phyloP scores from a whole-genome alignment of 2,888 invertebrate species.

The Bhutanitis thaidina region DNA sequence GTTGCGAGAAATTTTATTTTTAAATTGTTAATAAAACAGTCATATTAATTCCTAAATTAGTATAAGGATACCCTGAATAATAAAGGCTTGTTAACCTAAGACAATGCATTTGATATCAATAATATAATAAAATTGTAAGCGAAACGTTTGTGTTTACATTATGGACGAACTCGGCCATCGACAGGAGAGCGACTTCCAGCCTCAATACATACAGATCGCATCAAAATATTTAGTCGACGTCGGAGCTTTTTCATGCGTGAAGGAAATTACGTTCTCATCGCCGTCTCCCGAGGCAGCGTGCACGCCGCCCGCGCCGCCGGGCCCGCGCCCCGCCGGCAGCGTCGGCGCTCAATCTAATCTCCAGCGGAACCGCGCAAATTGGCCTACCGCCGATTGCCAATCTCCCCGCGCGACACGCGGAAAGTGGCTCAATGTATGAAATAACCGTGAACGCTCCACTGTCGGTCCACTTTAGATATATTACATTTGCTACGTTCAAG shows the following conservation, averaged over 20 bases:
- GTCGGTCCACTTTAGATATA: slow-evolving; percentile 18
- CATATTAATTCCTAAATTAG: no score
- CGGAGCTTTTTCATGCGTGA: not conserved
- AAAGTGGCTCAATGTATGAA: slow-evolving; percentile 28
- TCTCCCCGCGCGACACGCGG: slow-evolving; percentile 22
- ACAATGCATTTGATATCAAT: no score
- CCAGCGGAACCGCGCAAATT: slow-evolving; percentile 32
- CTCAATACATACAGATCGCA: no score
- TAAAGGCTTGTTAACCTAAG: no score
- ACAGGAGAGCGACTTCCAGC: no score
- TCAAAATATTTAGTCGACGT: not conserved
- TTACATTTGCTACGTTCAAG: slow-evolving; percentile 22
- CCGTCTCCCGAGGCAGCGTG: not conserved
- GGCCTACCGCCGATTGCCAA: slow-evolving; percentile 27
- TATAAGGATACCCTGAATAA: no score
- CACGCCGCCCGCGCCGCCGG: no score
- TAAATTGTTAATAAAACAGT: no score
- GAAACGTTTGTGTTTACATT: no score
- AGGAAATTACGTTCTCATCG: not conserved
- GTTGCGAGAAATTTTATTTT: no score
- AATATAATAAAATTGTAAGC: no score
- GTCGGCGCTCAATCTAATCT: slow-evolving; percentile 40
- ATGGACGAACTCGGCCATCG: no score
- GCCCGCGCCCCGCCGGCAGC: not conserved
- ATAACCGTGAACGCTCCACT: slow-evolving; percentile 18